These are phyloP conservation scores for Lepus americanus DNA, from an alignment of 2,113 vertebrate genomes.

Conservation along the genomic window DNA sequence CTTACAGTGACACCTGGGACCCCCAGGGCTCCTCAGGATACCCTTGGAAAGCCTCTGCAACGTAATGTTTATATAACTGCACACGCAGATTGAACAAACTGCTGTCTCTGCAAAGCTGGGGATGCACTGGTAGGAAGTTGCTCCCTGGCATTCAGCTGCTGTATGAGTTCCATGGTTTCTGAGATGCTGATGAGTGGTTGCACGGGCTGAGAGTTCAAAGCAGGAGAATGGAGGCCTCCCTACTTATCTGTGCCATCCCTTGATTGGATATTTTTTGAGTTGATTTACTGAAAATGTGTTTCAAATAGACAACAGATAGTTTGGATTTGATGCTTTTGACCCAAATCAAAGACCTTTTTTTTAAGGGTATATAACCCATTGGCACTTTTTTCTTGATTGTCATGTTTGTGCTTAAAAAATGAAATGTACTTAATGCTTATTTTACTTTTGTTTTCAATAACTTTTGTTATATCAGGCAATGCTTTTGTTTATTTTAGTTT, in stretches of 20 bases:
- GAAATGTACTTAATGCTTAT: neutral
- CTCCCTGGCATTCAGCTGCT: neutral
- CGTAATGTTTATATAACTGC: neutral
- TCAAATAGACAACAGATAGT: slow-evolving; percentile 28
- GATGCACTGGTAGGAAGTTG: accelerated
- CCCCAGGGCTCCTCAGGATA: neutral
- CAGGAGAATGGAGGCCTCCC: slow-evolving; percentile 1
- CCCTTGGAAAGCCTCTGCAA: neutral
- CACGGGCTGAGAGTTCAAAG: neutral
- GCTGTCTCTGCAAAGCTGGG: neutral
- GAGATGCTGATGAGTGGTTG: neutral
- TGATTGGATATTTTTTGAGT: neutral
- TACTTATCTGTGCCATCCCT: neutral
- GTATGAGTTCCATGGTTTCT: accelerated
- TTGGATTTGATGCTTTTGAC: slow-evolving; percentile 40
- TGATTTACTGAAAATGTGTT: slow-evolving; percentile 40
- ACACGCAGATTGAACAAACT: neutral
- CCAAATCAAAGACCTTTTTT: neutral
- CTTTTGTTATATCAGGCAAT: neutral
- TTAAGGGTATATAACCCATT: neutral
- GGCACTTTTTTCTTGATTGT: neutral
- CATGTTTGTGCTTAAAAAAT: slow-evolving; percentile 23
- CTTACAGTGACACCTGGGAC: neutral
- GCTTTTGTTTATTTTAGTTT: neutral
- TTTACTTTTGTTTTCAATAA: neutral